Conservation (phyloP, 2,113 vertebrate species). For the Nerophis lumbriciformis region DNA sequence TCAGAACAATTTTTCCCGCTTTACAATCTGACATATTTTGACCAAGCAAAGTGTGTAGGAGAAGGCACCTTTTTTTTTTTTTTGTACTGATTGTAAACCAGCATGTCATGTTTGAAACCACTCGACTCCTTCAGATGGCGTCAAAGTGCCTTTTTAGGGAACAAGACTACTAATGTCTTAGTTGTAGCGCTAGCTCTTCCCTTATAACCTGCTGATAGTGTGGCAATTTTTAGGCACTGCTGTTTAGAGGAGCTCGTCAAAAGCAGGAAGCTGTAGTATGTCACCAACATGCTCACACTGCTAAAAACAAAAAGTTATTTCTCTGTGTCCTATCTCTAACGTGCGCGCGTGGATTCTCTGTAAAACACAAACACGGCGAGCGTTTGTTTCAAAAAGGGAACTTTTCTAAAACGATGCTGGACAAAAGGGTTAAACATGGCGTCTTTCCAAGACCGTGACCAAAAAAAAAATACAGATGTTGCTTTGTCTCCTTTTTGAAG, state of each 20-base stretch:
- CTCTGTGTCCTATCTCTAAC: constrained; percentile 5
- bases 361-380: constrained; percentile 4
- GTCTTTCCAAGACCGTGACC: constrained; percentile 28
- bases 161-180: background rate
- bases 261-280: constrained; percentile 1
- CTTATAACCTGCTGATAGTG: constrained; percentile 63
- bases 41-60: constrained; percentile 14
- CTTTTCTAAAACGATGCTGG: constrained; percentile 20
- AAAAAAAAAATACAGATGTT: constrained; percentile 29
- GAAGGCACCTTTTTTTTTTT: constrained; percentile 50
- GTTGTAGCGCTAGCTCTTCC: constrained; percentile 9
- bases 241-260: constrained; percentile 23
- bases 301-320: constrained; percentile 16
- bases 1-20: too few relatives aligned
- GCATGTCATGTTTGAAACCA: constrained; percentile 20
- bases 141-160: too few relatives aligned
- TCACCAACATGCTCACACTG: constrained; percentile 1
- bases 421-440: constrained; percentile 27
- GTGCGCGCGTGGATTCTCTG: constrained; percentile 13
- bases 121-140: too few relatives aligned
- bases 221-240: constrained; percentile 56
- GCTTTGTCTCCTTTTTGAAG: constrained; percentile 34
- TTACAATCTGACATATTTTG: background rate
- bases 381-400: constrained; percentile 48
- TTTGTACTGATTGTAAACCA: constrained; percentile 48